Conservation (phyloP, 2,113 vertebrate genomes). For the Scophthalmus maximus region DNA sequence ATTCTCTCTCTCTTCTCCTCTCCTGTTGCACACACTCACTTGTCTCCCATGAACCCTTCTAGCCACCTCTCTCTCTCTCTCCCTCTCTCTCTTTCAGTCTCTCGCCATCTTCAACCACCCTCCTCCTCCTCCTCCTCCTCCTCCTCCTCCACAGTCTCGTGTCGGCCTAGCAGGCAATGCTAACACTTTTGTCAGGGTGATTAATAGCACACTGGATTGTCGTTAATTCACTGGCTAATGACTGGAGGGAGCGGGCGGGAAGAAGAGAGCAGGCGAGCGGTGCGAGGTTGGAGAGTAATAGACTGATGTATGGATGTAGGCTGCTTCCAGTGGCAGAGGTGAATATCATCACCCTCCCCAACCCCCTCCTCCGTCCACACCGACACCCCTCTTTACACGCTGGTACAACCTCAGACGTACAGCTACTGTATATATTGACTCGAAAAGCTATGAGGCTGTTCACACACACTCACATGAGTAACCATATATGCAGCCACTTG, state of each 20-base stretch:
- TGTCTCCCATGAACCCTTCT: conserved; percentile 12
- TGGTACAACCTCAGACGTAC: conserved; percentile 21
- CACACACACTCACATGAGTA: background rate
- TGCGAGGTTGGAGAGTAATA: conserved; percentile 85
- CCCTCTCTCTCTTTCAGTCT: conserved; percentile 6
- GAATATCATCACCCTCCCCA: conserved; percentile 89
- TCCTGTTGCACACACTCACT: conserved; percentile 3
- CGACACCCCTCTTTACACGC: background rate
- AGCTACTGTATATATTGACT: conserved; percentile 5
- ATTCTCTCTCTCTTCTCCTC: background rate
- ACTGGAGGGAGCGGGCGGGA: conserved; percentile 83
- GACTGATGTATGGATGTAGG: conserved; percentile 96
- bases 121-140: conserved; percentile 18
- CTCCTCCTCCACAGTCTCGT: conserved; percentile 60
- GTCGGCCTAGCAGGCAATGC: conserved; percentile 85
- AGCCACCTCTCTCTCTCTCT: conserved; percentile 20
- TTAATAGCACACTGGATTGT: conserved; percentile 95
- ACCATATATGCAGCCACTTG: background rate
- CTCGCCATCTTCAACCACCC: background rate
- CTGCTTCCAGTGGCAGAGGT: conserved; percentile 95
- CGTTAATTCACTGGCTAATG: conserved; percentile 99
- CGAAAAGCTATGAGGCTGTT: background rate
- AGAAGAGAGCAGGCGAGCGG: conserved; percentile 85
- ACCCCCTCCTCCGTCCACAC: conserved; percentile 15
- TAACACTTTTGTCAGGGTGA: conserved; percentile 98